Conservation (phyloP, 2,113 vertebrate species). For the Romanogobio albipinnatus region DNA sequence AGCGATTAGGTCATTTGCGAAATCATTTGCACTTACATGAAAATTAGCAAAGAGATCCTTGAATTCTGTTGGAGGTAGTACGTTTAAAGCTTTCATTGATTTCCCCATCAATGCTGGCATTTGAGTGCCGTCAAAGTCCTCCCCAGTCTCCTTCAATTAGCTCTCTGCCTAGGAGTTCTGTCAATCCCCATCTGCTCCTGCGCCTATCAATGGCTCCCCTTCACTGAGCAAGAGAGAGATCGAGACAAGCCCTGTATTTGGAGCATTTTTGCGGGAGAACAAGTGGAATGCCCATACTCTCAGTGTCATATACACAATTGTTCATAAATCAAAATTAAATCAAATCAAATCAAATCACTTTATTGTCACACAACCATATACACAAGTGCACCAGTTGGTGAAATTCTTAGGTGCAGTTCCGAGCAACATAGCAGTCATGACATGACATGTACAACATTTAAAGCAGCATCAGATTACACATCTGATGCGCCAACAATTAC, state of each 20-base stretch:
- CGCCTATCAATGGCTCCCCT: conserved; percentile 73
- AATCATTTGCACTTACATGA: conserved; percentile 27
- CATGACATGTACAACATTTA: no score
- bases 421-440: no score
- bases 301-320: not conserved
- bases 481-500: no score
- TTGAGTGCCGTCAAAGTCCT: conserved; percentile 69
- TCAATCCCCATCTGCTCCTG: conserved; percentile 74
- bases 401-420: no score
- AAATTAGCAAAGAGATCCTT: conserved; percentile 40
- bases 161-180: conserved; percentile 70
- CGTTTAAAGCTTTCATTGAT: conserved; percentile 70
- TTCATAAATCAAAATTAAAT: no score
- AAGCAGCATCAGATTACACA: no score
- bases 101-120: conserved; percentile 71
- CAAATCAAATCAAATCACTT: no score
- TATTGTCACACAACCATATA: no score
- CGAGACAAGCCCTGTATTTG: conserved; percentile 37
- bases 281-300: not conserved
- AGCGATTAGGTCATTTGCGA: not conserved
- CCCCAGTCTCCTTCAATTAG: conserved; percentile 76
- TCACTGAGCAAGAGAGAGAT: conserved; percentile 53
- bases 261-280: conserved; percentile 20
- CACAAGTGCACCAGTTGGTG: no score
- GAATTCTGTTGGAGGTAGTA: conserved; percentile 28